Base-by-base conservation (phyloP, 2,888 invertebrate genomes). In the Scrobipalpa atriplicella region DNA sequence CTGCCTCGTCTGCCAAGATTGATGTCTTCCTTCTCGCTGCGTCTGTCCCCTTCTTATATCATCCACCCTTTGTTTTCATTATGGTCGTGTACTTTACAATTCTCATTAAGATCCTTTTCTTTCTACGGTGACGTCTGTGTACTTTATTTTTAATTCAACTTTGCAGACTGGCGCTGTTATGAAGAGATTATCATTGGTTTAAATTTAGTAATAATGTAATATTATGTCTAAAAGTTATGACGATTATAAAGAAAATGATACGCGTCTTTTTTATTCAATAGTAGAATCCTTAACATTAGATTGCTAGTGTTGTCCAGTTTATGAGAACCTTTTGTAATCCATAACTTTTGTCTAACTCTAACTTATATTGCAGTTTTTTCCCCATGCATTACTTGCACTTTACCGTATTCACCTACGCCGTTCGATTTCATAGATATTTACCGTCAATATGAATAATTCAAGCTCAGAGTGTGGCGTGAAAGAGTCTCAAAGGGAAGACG, bases 401-500 rank as follows among this genome's bases (percentile, higher is more conserved):
- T 11, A 56, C 21, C 54, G 47, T 58, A 38, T 82, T 81, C 78
- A 79, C 73, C 72, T 78, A 74, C 71, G 78, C 80, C 80, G 79
- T 81, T 84, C 80, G 79, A 83, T 84, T 84, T 84, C 81, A 83
- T 83, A 85, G 85, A 84, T 84, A 87, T 86, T 85, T 85, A 81
- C 81, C 75, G 78, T 78, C 78, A 78, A 74, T 81, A 90, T 90
- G 88, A 90, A 89, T 90, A 86, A 90, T 89, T 88, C 89, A 89
- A 78, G 78, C 76, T 77, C 76, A 81, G 81, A 82, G 82, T 80
- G 84, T 81, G 82, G 84, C 79, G 83, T 78, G 84, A 86, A 86
- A 87, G 78, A 86, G 84, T 82, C 85, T 87, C 89, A 89, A 90
- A 89, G 88, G 87, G 80, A 87, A 85, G 85, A 83, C 84, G 82